These are phyloP conservation scores for Chaenodraco wilsoni DNA, from an alignment of 2,797 vertebrate genomes.

Conservation along the genomic window DNA sequence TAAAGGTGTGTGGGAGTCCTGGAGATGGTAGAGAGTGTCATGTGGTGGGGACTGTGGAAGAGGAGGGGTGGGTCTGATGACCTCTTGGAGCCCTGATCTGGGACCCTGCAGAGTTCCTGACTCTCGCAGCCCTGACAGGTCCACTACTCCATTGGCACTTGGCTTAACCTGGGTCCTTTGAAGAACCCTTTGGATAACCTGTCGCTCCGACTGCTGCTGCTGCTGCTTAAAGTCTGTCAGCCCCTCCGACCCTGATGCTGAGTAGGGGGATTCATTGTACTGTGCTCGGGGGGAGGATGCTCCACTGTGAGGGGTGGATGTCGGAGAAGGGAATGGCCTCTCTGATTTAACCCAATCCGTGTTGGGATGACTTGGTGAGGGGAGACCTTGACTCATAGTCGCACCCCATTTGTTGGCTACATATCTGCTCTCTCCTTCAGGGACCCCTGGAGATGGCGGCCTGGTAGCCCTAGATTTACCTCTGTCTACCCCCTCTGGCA, in stretches of 20 bases:
- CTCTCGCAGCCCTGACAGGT: conserved; percentile 81
- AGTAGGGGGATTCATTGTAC: conserved; percentile 86
- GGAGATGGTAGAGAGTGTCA: conserved; percentile 65
- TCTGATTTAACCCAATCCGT: conserved; percentile 79
- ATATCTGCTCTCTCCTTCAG: conserved; percentile 59
- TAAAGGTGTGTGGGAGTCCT: conserved; percentile 57
- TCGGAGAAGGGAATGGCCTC: conserved; percentile 73
- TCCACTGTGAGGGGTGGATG: conserved; percentile 69
- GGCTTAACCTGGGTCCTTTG: conserved; percentile 88
- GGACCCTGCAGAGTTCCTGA: conserved; percentile 57
- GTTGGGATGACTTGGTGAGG: conserved; percentile 61
- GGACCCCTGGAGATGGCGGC: conserved; percentile 54
- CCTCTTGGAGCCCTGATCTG: conserved; percentile 62
- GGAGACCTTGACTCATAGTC: conserved; percentile 48
- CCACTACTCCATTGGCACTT: conserved; percentile 85
- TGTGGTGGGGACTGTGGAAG: conserved; percentile 61
- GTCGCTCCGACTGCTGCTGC: conserved; percentile 86
- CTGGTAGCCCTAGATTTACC: conserved; percentile 58
- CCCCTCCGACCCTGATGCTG: conserved; percentile 83
- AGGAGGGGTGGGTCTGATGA: conserved; percentile 62
- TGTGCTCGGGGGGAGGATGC: conserved; percentile 78
- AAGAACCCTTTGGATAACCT: conserved; percentile 94
- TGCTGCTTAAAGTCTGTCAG: conserved; percentile 91
- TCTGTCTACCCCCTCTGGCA: conserved; percentile 74
- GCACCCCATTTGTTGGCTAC: conserved; percentile 51